A percentile compares a stretch with the other conserved stretches of the same genome.
phyloP scores from a whole-genome alignment of 2,113 vertebrate genomes.

The Megaleporinus macrocephalus region DNA sequence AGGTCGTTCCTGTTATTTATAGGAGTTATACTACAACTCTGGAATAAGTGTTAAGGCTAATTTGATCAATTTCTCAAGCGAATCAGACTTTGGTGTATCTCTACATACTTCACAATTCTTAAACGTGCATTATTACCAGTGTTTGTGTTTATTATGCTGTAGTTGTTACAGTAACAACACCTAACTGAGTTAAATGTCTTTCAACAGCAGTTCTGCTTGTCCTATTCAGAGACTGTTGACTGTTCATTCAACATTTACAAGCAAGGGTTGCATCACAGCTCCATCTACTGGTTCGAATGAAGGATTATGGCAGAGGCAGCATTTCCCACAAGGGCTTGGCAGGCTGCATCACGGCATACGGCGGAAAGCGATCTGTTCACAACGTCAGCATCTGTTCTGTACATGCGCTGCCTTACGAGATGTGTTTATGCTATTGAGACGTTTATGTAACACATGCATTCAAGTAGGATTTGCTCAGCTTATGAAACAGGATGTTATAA shows the following conservation, averaged over 20 bases:
- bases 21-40: background rate
- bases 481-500: background rate
- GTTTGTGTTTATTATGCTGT: background rate
- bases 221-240: background rate
- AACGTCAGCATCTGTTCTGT: constrained; percentile 13
- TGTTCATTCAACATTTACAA: background rate
- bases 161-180: background rate
- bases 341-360: background rate
- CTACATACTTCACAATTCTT: background rate
- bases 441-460: constrained; percentile 5
- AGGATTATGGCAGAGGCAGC: constrained; percentile 9
- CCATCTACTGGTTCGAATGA: constrained; percentile 45
- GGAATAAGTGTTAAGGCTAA: background rate
- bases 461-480: constrained; percentile 23
- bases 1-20: background rate
- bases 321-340: background rate
- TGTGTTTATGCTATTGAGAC: background rate
- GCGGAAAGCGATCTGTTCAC: constrained; percentile 9
- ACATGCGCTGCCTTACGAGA: background rate
- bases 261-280: constrained; percentile 36
- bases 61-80: background rate
- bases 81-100: background rate
- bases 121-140: background rate
- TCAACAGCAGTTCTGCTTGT: background rate
- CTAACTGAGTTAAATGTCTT: background rate